Evolutionary conservation across 2,113 vertebrate species (phyloP), one percentile per base, ranked within the genome.

Genomic region (Accipiter cooperii): DNA sequence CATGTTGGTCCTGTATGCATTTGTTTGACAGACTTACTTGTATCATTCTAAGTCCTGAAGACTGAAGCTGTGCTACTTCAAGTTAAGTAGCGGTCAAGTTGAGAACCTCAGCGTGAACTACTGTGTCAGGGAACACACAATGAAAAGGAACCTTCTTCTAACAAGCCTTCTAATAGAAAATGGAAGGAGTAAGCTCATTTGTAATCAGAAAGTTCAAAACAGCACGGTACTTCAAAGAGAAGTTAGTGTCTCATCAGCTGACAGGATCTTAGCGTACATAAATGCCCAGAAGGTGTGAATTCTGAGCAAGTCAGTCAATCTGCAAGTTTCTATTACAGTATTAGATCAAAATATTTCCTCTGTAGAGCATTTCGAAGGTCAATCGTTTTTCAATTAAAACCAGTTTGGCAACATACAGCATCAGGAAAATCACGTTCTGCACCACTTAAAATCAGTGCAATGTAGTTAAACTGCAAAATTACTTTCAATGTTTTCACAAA

Each of bases 401-500:
- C 66, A 63, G 64, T 90, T 66, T 90, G 83, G 78, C 78, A 94
- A 84, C 13, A 90, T 5, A 18, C 29, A 84, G 42, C 52, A 42
- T 42, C 68, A 85, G 75, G 46, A 93, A 84, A 95, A 70, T 52
- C 46, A 64, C 2, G 0, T 86, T 84, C 87, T 54, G 78, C 73
- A 84, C 31, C 76, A 89, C 94, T 94, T 95, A 83, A 90, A 97
- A 93, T 86, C 85, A 73, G 84, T 42, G 81, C 94, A 81, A 46
- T 84, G 78, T 83, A 15, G 10, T 96, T 94, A 88, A 95, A 97
- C 92, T 96, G 89, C 87, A 97, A 90, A 91, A 96, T 94, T 74
- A 94, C 87, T 86, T 87, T 46, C 47, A 44, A 12, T 10, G 21
- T 82, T 87, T 64, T 84, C 71, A 85, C 60, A 70, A 93, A 80